Percentiles rank a stretch among this genome's conserved stretches.
These are phyloP conservation scores for Trachelus tabidus DNA, from an alignment of 2,888 invertebrate species.

Conservation along the genomic window DNA sequence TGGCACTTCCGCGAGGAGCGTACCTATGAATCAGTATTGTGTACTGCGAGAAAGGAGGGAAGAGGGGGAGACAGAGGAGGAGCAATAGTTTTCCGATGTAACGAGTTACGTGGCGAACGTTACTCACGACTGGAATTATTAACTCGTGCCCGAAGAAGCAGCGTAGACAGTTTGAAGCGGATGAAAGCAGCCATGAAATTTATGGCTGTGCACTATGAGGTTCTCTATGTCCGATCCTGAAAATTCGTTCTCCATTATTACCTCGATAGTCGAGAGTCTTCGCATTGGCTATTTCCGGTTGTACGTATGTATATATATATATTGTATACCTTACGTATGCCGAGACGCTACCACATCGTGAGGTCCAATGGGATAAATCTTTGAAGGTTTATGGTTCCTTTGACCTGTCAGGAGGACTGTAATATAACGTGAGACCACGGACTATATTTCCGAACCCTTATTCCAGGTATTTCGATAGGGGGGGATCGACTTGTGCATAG, in stretches of 20 bases:
- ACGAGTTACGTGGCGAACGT: slow-evolving; percentile 5
- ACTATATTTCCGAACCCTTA: neutral
- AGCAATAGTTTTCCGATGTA: neutral
- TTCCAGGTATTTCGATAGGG: neutral
- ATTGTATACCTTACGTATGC: neutral
- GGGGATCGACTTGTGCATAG: neutral
- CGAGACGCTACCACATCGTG: neutral
- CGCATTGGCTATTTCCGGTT: neutral
- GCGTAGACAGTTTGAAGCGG: neutral
- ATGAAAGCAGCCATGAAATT: neutral
- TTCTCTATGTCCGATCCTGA: neutral
- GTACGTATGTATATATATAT: no score
- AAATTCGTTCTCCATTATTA: neutral
- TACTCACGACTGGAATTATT: slow-evolving; percentile 1
- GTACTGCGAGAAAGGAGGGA: neutral
- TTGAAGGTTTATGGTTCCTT: neutral
- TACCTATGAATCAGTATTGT: neutral
- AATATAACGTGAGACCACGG: neutral
- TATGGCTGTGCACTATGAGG: neutral
- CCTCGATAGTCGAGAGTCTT: neutral
- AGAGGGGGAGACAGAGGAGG: slow-evolving; percentile 11
- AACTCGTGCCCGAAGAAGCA: neutral
- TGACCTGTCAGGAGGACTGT: neutral
- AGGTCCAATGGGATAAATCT: neutral
- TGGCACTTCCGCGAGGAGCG: neutral